Base-by-base conservation (phyloP, 2,113 vertebrate species). In the Piaya cayana region DNA sequence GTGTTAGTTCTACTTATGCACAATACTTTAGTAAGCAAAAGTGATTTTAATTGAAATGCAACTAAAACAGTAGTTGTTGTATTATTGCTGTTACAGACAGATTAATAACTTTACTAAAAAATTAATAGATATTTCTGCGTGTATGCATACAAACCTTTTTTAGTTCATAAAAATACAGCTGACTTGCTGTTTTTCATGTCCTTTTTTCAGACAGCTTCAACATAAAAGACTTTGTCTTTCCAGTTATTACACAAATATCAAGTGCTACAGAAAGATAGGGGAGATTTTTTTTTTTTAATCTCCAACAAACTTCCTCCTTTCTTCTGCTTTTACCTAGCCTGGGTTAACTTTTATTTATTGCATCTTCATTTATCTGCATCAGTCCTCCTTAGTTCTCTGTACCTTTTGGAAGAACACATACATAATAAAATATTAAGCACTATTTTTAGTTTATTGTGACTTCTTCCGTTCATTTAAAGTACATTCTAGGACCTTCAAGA, bases 401-500 rank as follows among this genome's bases (percentile, higher is more conserved):
- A 71, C 53, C 58, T 89, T 92, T 87, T 79, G 62, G 67, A 94
- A 90, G 21, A 85, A n/a, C n/a, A 86, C 15, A 80, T 68, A 85
- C 89, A 85, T 94, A 91, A 79, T 55, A 90, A 65, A 58, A 77
- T 80, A 90, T 72, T 88, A 85, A 93, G 78, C 34, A 64, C n/a
- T 45, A 53, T 27, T 76, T 25, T 60, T 25, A 36, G n/a, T 80
- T 81, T 85, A 63, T 36, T 87, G 67, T 68, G 82, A 69, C 19
- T 88, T 90, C 52, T 59, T 82, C 58, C 81, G 90, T 96, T 91
- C 58, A 80, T 87, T 71, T 85, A 77, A 85, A 82, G 63, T 47
- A 69, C 32, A 56, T 85, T 88, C 59, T 72, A 58, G 30, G 79
- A 90, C 30, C 72, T 90, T 65, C 19, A 90, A 69, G 70, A 72